These are phyloP conservation scores for Arrhopalites spinosus DNA, from an alignment of 2,888 invertebrate species.

Conservation along the genomic window DNA sequence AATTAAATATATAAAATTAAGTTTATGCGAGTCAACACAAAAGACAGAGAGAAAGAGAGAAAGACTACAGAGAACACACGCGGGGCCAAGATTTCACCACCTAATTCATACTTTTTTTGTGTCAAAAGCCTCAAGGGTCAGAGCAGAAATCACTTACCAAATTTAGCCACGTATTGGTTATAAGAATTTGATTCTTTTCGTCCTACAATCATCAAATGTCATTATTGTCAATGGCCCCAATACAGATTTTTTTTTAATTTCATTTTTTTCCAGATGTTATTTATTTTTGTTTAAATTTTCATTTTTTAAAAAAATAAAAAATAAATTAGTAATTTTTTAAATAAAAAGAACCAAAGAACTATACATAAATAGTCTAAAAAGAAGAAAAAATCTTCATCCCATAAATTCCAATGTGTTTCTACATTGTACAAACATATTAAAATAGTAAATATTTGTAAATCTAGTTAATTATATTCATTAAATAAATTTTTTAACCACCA, in stretches of 20 bases:
- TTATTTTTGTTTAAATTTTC: conserved; percentile 4
- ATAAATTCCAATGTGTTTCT: no score
- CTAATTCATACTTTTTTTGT: conserved; percentile 12
- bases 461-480: no score
- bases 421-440: no score
- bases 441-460: no score
- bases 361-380: no score
- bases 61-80: conserved; percentile 7
- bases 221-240: conserved; percentile 24
- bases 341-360: no score
- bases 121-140: conserved; percentile 32
- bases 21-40: conserved; percentile 8
- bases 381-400: no score
- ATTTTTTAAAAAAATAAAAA: neutral
- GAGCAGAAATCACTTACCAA: conserved; percentile 62
- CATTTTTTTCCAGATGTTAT: conserved; percentile 6
- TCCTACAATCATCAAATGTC: conserved; percentile 61
- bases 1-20: no score
- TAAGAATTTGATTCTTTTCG: conserved; percentile 68
- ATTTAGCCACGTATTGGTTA: conserved; percentile 67
- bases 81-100: conserved; percentile 34
- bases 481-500: no score
- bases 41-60: conserved; percentile 15
- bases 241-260: no score
- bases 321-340: no score